Conservation (phyloP, 2,888 invertebrate genomes). For the Mamestra brassicae region DNA sequence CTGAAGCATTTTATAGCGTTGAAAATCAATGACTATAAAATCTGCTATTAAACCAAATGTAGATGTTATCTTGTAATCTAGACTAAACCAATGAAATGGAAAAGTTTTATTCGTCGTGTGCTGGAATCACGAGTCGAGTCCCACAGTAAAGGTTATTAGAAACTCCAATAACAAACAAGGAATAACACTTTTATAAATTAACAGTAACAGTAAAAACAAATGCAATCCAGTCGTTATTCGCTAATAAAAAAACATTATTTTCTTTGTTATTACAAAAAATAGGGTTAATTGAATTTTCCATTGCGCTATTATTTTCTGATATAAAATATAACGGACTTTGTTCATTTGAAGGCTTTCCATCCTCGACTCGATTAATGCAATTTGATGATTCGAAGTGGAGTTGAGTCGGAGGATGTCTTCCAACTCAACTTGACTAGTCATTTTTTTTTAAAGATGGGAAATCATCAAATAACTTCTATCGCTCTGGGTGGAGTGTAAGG, state of each 20-base stretch:
- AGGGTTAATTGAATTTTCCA: slow-evolving; percentile 57
- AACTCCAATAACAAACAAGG: slow-evolving; percentile 42
- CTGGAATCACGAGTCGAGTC: not conserved
- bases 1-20: not conserved
- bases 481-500: too few relatives aligned
- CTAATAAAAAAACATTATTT: slow-evolving; percentile 31
- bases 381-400: too few relatives aligned
- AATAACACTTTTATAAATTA: slow-evolving; percentile 48
- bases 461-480: too few relatives aligned
- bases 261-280: slow-evolving; percentile 43
- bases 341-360: too few relatives aligned
- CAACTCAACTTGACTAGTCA: too few relatives aligned
- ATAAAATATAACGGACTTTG: slow-evolving; percentile 35
- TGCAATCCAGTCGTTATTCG: slow-evolving; percentile 8
- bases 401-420: too few relatives aligned
- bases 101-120: slow-evolving; percentile 2
- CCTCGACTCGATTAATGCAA: too few relatives aligned
- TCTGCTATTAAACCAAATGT: not conserved
- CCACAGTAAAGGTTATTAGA: slow-evolving; percentile 10
- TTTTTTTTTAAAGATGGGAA: too few relatives aligned
- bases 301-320: slow-evolving; percentile 53
- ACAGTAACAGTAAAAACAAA: slow-evolving; percentile 44
- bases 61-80: slow-evolving; percentile 5
- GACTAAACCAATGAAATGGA: slow-evolving; percentile 5
- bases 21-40: not conserved